Base-by-base conservation (phyloP, 1,140 invertebrate genomes). In the Riptortus pedestris region DNA sequence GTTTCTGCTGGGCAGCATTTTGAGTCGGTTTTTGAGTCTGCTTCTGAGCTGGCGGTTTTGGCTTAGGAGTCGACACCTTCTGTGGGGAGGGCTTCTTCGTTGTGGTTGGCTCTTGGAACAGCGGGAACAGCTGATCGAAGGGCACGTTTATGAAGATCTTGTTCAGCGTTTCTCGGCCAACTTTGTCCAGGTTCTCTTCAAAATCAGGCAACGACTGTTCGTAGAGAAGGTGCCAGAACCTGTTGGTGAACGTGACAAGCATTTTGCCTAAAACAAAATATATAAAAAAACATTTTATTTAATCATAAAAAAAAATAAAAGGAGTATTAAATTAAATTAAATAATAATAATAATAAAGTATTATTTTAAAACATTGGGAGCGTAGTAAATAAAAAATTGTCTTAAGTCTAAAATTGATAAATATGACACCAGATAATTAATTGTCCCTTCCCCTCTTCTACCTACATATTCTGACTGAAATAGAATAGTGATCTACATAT, bases 111-210 rank as follows among this genome's bases (percentile, higher is more conserved):
- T n/a, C 22, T 24, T n/a, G n/a, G 4, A 20, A n/a, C 11, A 20
- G 12, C 22, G 66, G 66, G 29, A 67, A 67, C 12, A 67, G 43
- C 33, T 69, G 66, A 22, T 72, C 65, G 62, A 70, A 72, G 27
- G 71, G 71, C 11, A 72, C 65, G 26, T 67, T 65, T 28, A 69
- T 64, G 67, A 72, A 72, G 16, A 72, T 66, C 62, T 71, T 70
- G 65, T 72, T 72, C 58, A 70, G 26, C 7, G 71, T 24, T 14
- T 67, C 66, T 27, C 61, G 65, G 18, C 66, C 65, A 1, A 71
- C 57, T 61, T 67, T 67, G 11, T 71, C 70, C 29, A 71, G 71
- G 33, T 55, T 69, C 45, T 69, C 65, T 63, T 71, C 67, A 47
- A 66, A 66, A 31, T 67, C 70, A 11, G 71, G 71, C 59, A 72